Evolutionary conservation across 2,797 vertebrate genomes (phyloP).

Genomic region (Monodelphis domestica): DNA sequence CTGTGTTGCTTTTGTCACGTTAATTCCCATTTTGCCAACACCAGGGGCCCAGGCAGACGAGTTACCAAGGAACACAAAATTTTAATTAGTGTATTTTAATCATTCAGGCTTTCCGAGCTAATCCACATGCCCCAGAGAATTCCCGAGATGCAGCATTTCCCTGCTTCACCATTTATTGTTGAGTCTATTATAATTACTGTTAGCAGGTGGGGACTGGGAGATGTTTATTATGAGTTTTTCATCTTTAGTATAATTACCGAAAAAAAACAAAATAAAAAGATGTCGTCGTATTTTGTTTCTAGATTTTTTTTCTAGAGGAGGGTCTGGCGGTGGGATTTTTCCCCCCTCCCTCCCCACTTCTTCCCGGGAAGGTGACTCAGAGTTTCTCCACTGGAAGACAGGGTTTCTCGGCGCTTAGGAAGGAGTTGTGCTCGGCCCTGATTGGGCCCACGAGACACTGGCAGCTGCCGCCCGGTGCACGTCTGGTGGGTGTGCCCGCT

Average conservation of each 20-base stretch:
- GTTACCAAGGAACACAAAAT: constrained; percentile 99
- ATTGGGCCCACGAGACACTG: constrained; percentile 24
- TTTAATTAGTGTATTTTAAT: constrained; percentile 99
- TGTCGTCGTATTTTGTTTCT: constrained; percentile 98
- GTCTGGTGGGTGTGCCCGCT: neutral
- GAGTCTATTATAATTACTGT: constrained; percentile 99
- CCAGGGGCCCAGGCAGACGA: constrained; percentile 99
- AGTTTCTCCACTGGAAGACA: constrained; percentile 20
- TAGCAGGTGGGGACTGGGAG: constrained; percentile 99
- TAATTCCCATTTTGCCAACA: constrained; percentile 99
- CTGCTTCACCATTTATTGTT: constrained; percentile 99
- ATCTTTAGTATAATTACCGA: constrained; percentile 99
- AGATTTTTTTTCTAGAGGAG: constrained; percentile 78
- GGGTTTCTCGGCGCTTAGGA: neutral
- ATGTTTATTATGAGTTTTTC: constrained; percentile 99
- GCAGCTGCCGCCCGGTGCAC: neutral
- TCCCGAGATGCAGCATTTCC: constrained; percentile 99
- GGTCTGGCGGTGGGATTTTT: constrained; percentile 55
- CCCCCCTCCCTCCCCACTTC: constrained; percentile 57
- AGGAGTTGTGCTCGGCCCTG: neutral
- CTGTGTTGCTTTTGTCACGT: constrained; percentile 99
- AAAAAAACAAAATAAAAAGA: constrained; percentile 98
- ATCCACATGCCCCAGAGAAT: constrained; percentile 99
- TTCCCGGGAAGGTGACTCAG: constrained; percentile 81
- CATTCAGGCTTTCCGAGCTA: constrained; percentile 99